Conservation (phyloP, 2,888 invertebrate species). For the Magallana nippona region DNA sequence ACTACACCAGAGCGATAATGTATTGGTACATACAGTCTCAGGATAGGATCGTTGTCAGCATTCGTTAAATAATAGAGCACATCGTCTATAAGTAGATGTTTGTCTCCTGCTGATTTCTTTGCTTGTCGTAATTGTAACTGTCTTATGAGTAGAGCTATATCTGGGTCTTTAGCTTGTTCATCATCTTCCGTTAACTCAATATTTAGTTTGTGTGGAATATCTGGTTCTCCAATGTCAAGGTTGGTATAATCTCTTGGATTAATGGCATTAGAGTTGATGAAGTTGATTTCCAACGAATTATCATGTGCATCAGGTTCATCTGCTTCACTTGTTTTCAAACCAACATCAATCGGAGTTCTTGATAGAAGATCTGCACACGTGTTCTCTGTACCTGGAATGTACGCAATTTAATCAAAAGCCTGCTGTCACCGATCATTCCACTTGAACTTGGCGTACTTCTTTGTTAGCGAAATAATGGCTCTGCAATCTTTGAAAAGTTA, state of each 20-base stretch:
- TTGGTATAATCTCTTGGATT: constrained; percentile 44
- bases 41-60: constrained; percentile 39
- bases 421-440: constrained; percentile 48
- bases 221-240: neutral
- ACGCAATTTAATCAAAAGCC: constrained; percentile 49
- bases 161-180: constrained; percentile 43
- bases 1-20: constrained; percentile 38
- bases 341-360: neutral
- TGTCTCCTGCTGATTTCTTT: neutral
- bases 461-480: constrained; percentile 51
- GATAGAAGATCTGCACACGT: constrained; percentile 34
- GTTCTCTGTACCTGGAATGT: constrained; percentile 44
- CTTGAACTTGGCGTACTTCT: constrained; percentile 51
- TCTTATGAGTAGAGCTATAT: neutral
- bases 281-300: constrained; percentile 47
- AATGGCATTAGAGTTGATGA: constrained; percentile 50
- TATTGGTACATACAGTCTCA: constrained; percentile 41
- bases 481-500: constrained; percentile 50
- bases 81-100: constrained; percentile 37
- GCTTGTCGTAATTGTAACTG: constrained; percentile 16
- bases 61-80: constrained; percentile 46
- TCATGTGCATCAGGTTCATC: constrained; percentile 48
- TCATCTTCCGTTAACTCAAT: neutral
- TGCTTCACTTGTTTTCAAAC: neutral
- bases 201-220: neutral